A percentile compares a stretch with the other conserved stretches of the same genome.
Evolutionary conservation across 2,888 invertebrate genomes (phyloP).

Genomic region (Lissocephala sabroskyi): DNA sequence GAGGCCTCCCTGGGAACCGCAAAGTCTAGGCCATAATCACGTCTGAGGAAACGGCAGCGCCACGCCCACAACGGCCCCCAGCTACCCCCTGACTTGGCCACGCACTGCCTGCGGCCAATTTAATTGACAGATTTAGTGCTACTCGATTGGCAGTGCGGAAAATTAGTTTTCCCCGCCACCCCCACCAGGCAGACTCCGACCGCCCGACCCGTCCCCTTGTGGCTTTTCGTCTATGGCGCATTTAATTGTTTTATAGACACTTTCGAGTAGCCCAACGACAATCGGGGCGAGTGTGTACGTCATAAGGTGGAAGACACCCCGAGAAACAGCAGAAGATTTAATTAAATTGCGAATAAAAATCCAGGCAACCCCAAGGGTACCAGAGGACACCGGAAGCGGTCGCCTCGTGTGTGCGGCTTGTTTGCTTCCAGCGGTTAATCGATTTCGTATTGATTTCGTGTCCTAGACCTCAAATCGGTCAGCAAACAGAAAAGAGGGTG

Average conservation of each 20-base stretch:
- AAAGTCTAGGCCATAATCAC: constrained; percentile 46
- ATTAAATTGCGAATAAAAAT: constrained; percentile 59
- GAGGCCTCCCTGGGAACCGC: too few relatives aligned
- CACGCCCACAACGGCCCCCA: neutral
- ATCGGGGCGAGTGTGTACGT: constrained; percentile 12
- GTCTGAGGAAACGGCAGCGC: constrained; percentile 33
- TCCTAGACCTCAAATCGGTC: too few relatives aligned
- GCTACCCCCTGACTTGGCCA: constrained; percentile 6
- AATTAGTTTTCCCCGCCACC: constrained; percentile 65
- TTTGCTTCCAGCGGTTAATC: too few relatives aligned
- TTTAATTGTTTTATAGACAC: constrained; percentile 63
- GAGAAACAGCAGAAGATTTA: constrained; percentile 56
- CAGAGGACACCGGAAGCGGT: too few relatives aligned
- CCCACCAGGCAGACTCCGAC: neutral
- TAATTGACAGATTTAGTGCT: constrained; percentile 71
- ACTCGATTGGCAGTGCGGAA: constrained; percentile 68
- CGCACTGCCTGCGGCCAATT: constrained; percentile 68
- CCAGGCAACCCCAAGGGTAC: constrained; percentile 17
- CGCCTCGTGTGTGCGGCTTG: too few relatives aligned
- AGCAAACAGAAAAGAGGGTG: too few relatives aligned
- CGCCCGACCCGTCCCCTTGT: constrained; percentile 30
- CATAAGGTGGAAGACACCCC: constrained; percentile 37
- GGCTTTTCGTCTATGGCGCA: constrained; percentile 38
- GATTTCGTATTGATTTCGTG: constrained; percentile 46
- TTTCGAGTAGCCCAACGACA: constrained; percentile 28